phyloP scores from a whole-genome alignment of 2,113 vertebrate genomes.

The Sinocyclocheilus maitianheensis region DNA sequence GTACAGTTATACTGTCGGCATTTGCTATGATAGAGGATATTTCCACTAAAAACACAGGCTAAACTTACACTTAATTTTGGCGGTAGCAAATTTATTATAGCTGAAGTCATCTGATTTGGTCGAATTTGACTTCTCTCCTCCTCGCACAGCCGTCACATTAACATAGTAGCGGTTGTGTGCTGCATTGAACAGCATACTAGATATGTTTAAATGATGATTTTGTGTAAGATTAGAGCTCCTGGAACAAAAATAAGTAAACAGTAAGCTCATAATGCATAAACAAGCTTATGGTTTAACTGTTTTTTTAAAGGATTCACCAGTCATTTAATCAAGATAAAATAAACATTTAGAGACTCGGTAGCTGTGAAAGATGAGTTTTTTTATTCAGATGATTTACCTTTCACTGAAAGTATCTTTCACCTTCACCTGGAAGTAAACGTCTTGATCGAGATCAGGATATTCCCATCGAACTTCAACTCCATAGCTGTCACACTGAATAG shows the following conservation, averaged over 20 bases:
- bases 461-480: slow-evolving; percentile 39
- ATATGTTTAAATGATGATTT: slow-evolving; percentile 53
- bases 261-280: neutral
- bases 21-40: neutral
- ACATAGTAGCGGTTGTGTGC: neutral
- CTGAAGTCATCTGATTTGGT: rapidly evolving
- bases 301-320: neutral
- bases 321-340: neutral
- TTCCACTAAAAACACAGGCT: rapidly evolving
- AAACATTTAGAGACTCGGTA: neutral
- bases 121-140: neutral
- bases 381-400: neutral
- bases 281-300: neutral
- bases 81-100: rapidly evolving
- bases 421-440: slow-evolving; percentile 1
- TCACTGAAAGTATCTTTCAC: rapidly evolving
- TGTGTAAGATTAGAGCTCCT: neutral
- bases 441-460: neutral
- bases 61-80: slow-evolving; percentile 24
- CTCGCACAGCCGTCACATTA: slow-evolving; percentile 45
- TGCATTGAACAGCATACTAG: neutral
- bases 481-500: slow-evolving; percentile 40
- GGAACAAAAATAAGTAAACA: neutral
- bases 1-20: neutral
- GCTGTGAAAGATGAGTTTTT: neutral